Conservation (phyloP, 2,797 vertebrate genomes). For the Melanotaenia boesemani region DNA sequence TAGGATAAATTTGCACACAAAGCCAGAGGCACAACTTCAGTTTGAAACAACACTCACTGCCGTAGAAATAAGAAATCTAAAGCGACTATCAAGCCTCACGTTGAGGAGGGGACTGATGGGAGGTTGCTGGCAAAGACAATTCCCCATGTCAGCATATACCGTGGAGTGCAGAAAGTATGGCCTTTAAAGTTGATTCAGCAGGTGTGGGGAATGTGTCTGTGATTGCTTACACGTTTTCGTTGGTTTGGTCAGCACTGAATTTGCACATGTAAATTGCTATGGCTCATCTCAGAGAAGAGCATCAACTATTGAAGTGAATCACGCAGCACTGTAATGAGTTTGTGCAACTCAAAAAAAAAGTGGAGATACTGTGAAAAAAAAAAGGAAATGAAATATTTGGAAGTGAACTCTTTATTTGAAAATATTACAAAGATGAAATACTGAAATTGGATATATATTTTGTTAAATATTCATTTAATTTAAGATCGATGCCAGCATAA, state of each 20-base stretch:
- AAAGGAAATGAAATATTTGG: background rate
- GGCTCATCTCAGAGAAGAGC: slow-evolving; percentile 14
- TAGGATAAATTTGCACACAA: background rate
- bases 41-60: background rate
- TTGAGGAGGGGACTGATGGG: slow-evolving; percentile 20
- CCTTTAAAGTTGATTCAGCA: slow-evolving; percentile 53
- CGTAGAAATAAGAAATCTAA: background rate
- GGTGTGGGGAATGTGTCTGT: slow-evolving; percentile 19
- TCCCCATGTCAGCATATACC: slow-evolving; percentile 42
- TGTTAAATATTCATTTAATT: no score
- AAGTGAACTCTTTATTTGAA: no score
- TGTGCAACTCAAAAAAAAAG: background rate
- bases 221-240: slow-evolving; percentile 19
- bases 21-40: background rate
- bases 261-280: slow-evolving; percentile 29
- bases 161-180: slow-evolving; percentile 9
- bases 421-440: no score
- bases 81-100: slow-evolving; percentile 5
- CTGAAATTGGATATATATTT: no score
- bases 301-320: slow-evolving; percentile 20
- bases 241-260: slow-evolving; percentile 19
- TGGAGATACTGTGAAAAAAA: background rate
- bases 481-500: no score
- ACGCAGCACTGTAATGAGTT: slow-evolving; percentile 24
- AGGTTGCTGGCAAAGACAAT: slow-evolving; percentile 20